Conservation (phyloP, 2,797 vertebrate species). For the Hemitrygon akajei region DNA sequence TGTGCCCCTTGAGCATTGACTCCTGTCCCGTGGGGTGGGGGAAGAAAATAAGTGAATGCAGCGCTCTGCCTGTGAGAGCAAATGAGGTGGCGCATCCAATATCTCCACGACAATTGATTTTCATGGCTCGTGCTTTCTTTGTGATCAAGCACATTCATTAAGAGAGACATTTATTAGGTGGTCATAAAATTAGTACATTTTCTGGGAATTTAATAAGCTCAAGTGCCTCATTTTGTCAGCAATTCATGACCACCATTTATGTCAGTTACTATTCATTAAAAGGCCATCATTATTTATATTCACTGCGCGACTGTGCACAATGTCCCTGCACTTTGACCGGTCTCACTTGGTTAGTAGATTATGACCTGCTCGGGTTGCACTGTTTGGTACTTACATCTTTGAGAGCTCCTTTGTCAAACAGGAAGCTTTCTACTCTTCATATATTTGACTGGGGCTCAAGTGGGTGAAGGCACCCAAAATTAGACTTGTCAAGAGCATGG, state of each 20-base stretch:
- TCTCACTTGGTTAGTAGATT: neutral
- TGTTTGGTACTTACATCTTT: neutral
- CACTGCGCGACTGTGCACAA: neutral
- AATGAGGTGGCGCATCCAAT: neutral
- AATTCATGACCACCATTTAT: neutral
- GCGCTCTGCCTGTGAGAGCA: neutral
- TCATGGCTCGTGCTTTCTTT: slow-evolving; percentile 12
- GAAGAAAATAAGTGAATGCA: neutral
- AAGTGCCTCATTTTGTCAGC: slow-evolving; percentile 29
- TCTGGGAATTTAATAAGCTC: slow-evolving; percentile 35
- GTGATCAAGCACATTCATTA: slow-evolving; percentile 15
- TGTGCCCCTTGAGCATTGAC: neutral
- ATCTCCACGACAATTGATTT: slow-evolving; percentile 31
- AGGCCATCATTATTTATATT: neutral
- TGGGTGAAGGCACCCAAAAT: neutral
- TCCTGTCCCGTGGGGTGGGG: neutral
- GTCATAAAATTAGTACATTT: slow-evolving; percentile 30
- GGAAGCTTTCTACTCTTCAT: neutral
- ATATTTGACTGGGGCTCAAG: neutral
- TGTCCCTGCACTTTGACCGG: neutral
- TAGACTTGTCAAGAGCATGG: neutral
- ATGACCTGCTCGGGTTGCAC: neutral
- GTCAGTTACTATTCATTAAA: slow-evolving; percentile 26
- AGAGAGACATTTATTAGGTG: slow-evolving; percentile 19
- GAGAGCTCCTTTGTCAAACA: neutral